Percentiles rank a stretch among this genome's conserved stretches.
Conservation (phyloP, 1,140 invertebrate species). For the Drosophila funebris region DNA sequence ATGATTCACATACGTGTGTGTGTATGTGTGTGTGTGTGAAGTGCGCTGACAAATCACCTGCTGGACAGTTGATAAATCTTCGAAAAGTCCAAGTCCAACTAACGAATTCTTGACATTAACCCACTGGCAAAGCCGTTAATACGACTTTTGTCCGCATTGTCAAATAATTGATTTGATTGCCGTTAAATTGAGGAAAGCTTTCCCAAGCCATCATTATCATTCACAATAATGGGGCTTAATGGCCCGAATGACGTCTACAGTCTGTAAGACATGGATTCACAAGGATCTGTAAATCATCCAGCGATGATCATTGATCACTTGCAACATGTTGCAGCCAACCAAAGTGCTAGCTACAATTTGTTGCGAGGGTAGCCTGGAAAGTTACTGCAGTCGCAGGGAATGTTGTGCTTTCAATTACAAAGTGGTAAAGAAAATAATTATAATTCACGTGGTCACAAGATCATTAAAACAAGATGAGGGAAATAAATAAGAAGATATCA, state of each 20-base stretch:
- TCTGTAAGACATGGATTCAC: constrained; percentile 1
- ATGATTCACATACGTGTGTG: constrained; percentile 55
- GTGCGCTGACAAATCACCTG: constrained; percentile 50
- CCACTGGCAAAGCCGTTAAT: constrained; percentile 29
- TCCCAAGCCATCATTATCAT: constrained; percentile 43
- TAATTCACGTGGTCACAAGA: too few relatives aligned
- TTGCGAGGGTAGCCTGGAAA: neutral
- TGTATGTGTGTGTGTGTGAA: constrained; percentile 7
- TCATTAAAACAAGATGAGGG: too few relatives aligned
- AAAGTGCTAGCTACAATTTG: neutral
- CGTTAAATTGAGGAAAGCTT: constrained; percentile 38
- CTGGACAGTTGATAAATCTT: constrained; percentile 35
- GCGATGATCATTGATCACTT: constrained; percentile 7
- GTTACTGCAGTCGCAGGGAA: neutral
- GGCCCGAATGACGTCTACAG: constrained; percentile 16
- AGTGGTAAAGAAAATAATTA: too few relatives aligned
- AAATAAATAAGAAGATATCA: too few relatives aligned
- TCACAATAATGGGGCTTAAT: constrained; percentile 24
- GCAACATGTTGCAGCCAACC: constrained; percentile 42
- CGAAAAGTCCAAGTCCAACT: neutral
- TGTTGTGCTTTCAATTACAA: too few relatives aligned
- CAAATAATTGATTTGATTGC: constrained; percentile 52
- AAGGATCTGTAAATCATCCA: constrained; percentile 27
- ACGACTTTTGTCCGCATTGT: constrained; percentile 42
- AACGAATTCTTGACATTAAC: constrained; percentile 39